Conservation (phyloP, 2,888 invertebrate species). For the Drosophila prolongata region DNA sequence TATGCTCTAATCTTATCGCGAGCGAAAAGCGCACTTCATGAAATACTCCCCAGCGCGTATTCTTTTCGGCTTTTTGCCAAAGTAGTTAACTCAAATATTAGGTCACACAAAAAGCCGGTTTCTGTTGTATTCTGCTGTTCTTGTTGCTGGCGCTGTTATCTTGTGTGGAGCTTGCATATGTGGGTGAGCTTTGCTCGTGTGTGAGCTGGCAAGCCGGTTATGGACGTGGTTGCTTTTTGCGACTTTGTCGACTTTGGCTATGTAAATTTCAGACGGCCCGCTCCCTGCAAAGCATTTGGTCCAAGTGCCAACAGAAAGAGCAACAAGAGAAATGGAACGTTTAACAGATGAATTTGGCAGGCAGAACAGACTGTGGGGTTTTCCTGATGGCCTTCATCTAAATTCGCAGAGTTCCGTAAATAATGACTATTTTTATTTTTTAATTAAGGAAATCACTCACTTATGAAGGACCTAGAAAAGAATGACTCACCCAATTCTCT, state of each 20-base stretch:
- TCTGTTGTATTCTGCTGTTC: slow-evolving; percentile 63
- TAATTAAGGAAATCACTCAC: no score
- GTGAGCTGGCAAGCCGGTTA: slow-evolving; percentile 62
- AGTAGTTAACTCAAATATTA: slow-evolving; percentile 60
- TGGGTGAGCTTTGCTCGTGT: slow-evolving; percentile 62
- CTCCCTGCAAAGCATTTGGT: slow-evolving; percentile 7
- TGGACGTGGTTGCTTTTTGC: slow-evolving; percentile 49
- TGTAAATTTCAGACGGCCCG: slow-evolving; percentile 22
- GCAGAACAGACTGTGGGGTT: slow-evolving; percentile 49
- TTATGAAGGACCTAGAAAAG: no score
- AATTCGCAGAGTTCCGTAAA: slow-evolving; percentile 4
- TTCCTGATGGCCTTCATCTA: slow-evolving; percentile 54
- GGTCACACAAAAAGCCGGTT: slow-evolving; percentile 74
- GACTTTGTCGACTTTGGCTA: slow-evolving; percentile 50
- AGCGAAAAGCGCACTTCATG: slow-evolving; percentile 6
- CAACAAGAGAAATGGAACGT: slow-evolving; percentile 26
- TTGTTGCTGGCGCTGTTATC: slow-evolving; percentile 40
- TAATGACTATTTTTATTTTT: no score
- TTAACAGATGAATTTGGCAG: slow-evolving; percentile 29
- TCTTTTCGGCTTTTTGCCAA: slow-evolving; percentile 49
- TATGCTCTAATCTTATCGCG: slow-evolving; percentile 58
- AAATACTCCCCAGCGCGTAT: slow-evolving; percentile 19
- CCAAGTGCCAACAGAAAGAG: slow-evolving; percentile 17
- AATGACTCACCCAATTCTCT: no score
- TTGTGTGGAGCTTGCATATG: slow-evolving; percentile 56